A percentile compares a stretch with the other conserved stretches of the same genome.
Evolutionary conservation across 1,140 invertebrate genomes (phyloP).

Genomic region (Drosophila chauvacae): DNA sequence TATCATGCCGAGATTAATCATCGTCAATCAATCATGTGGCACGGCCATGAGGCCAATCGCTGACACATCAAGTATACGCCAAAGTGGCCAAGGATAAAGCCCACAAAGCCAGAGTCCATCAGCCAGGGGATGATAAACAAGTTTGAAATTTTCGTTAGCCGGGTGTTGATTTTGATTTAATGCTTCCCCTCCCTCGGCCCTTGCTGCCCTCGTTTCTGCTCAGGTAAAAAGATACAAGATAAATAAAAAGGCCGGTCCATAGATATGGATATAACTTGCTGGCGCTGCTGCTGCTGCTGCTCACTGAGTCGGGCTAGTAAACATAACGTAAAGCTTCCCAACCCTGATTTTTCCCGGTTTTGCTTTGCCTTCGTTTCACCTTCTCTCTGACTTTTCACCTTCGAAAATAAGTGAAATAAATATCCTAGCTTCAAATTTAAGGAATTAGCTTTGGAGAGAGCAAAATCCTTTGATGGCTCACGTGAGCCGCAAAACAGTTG

Average conservation of each 20-base stretch:
- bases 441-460: constrained; percentile 14
- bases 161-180: constrained; percentile 71
- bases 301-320: constrained; percentile 42
- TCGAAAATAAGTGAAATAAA: constrained; percentile 9
- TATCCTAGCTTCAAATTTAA: constrained; percentile 28
- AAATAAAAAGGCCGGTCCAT: constrained; percentile 53
- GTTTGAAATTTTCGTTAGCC: constrained; percentile 62
- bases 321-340: constrained; percentile 41
- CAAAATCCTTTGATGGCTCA: constrained; percentile 33
- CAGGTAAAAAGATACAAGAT: constrained; percentile 53
- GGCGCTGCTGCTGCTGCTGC: constrained; percentile 26
- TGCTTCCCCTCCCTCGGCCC: not conserved
- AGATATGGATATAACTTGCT: constrained; percentile 43
- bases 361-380: constrained; percentile 6
- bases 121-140: constrained; percentile 37
- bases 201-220: not conserved
- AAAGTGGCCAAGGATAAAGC: constrained; percentile 48
- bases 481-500: constrained; percentile 49
- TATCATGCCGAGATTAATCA: constrained; percentile 54
- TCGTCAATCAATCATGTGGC: constrained; percentile 71
- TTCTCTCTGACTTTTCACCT: constrained; percentile 19
- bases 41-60: constrained; percentile 43
- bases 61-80: constrained; percentile 66
- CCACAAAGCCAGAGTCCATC: constrained; percentile 34
- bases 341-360: constrained; percentile 16